Evolutionary conservation across 1,140 invertebrate genomes (phyloP), one percentile per base, ranked within the genome.

Genomic region (Dryas iulia): DNA sequence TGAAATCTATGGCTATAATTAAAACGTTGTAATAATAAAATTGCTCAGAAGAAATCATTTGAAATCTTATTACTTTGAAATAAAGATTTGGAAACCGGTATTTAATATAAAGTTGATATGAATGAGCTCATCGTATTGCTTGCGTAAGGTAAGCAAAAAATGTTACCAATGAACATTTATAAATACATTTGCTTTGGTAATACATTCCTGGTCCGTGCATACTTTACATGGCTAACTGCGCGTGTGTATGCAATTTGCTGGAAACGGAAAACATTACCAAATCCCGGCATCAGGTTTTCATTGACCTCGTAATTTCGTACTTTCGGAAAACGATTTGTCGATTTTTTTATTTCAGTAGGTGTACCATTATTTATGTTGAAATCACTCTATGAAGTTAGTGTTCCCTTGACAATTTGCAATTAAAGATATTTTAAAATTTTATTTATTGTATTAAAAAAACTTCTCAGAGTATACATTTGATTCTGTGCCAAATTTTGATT

Each of bases 111-210:
- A 75, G 71, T 77, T 73, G 74, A 63, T 76, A 72, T 69, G 68
- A 54, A 73, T 82, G 79, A 82, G 69, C 72, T 82, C 81, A 83
- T 81, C 62, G 28, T 76, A 76, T 80, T 28, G 23, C 31, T 82
- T 80, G 75, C 73, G 79, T 77, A 74, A 79, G 71, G 59, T 7
- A 54, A 67, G 62, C 57, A 74, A 80, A 81, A 77, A 78, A 73
- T 71, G 54, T 67, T 70, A 70, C 59, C 30, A 63, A 69, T 59
- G 56, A 64, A 33, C 33, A 75, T 66, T 68, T 68, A 72, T 67
- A 68, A 71, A 71, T 59, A 70, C 56, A 63, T 59, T 71, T 66
- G 47, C 65, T 72, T 72, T 68, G 59, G 70, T 52, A 72, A 72
- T n/a, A 59, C 60, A 68, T 65, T 63, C 71, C 71, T 60, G 47